These are phyloP conservation scores for Thereuonema tuberculata DNA, from an alignment of 1,140 invertebrate species.

Conservation along the genomic window DNA sequence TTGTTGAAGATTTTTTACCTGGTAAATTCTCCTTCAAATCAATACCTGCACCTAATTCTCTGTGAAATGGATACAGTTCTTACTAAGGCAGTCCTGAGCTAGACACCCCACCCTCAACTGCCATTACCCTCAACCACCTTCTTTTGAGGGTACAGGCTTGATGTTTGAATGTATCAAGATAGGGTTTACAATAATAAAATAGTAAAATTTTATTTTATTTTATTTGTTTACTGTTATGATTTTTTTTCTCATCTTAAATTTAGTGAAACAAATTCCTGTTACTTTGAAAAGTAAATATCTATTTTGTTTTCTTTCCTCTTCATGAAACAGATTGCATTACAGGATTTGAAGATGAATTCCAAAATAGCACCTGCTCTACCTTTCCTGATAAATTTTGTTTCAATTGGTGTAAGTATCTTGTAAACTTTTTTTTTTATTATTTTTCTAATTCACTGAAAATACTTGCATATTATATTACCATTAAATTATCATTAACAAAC, in stretches of 20 bases:
- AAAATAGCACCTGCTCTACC: slow-evolving; percentile 28
- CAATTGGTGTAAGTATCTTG: slow-evolving; percentile 27
- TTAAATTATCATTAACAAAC: too few species aligned
- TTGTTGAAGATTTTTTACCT: too few species aligned
- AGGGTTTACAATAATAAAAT: too few species aligned
- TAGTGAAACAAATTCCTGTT: neutral
- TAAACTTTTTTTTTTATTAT: neutral
- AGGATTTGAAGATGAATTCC: slow-evolving; percentile 26
- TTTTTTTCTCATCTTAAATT: neutral
- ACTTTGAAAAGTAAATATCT: neutral
- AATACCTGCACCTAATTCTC: too few species aligned
- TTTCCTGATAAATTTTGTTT: slow-evolving; percentile 31
- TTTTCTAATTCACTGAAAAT: neutral
- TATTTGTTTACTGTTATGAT: neutral
- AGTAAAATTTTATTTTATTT: neutral
- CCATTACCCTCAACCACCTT: too few species aligned
- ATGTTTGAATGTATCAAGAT: too few species aligned
- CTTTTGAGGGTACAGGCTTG: too few species aligned
- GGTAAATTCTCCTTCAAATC: too few species aligned
- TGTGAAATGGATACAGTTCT: neutral
- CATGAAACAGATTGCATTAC: slow-evolving; percentile 24
- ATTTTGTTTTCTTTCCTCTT: too few species aligned
- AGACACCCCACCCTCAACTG: too few species aligned
- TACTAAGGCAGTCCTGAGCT: neutral
- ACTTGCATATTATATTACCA: too few species aligned